Evolutionary conservation across 2,113 vertebrate species (phyloP).

Genomic region (Anhinga rufa): DNA sequence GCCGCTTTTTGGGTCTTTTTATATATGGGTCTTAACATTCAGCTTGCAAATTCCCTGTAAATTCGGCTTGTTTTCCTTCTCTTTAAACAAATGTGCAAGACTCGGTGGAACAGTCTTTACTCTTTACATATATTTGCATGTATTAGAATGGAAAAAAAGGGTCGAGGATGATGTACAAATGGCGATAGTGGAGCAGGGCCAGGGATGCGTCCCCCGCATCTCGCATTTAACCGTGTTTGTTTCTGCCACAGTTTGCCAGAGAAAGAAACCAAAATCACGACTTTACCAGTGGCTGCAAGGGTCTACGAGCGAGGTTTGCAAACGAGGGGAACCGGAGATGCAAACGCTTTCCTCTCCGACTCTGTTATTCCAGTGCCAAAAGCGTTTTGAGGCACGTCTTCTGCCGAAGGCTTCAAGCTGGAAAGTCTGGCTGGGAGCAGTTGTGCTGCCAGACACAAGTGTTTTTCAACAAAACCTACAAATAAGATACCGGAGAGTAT

Average conservation of each 20-base stretch:
- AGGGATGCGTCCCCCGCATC: neutral
- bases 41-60: neutral
- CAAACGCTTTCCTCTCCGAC: neutral
- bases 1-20: neutral
- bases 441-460: neutral
- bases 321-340: neutral
- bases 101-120: neutral
- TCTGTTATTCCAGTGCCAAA: neutral
- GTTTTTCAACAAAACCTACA: neutral
- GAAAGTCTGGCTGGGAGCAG: conserved; percentile 1
- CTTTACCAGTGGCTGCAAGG: neutral
- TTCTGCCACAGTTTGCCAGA: neutral
- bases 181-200: neutral
- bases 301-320: neutral
- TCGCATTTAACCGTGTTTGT: neutral
- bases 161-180: neutral
- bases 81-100: neutral
- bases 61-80: neutral
- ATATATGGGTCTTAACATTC: neutral
- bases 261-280: neutral
- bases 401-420: conserved; percentile 12
- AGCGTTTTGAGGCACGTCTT: neutral
- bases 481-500: accelerated
- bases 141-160: neutral
- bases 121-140: conserved; percentile 51